Conservation (phyloP, 1,140 invertebrate species). For the Chrysoperla carnea region DNA sequence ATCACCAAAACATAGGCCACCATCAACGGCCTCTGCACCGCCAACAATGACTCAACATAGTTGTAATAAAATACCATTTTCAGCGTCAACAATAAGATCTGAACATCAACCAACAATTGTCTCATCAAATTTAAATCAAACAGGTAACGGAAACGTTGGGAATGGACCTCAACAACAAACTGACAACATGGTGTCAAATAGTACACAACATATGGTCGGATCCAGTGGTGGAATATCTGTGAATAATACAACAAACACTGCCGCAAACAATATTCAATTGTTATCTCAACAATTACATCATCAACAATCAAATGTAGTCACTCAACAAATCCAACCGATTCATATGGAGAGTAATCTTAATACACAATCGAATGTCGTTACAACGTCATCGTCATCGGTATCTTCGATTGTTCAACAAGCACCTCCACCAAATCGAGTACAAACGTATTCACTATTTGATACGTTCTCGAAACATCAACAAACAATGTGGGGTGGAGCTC, state of each 20-base stretch:
- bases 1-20: constrained; percentile 32
- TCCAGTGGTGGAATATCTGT: too few species aligned
- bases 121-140: not conserved
- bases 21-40: constrained; percentile 28
- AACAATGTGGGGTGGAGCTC: constrained; percentile 31
- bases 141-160: too few species aligned
- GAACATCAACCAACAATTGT: constrained; percentile 2
- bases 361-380: too few species aligned
- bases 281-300: not conserved
- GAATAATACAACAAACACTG: too few species aligned
- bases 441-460: constrained; percentile 64
- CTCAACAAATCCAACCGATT: not conserved
- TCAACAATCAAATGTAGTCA: not conserved
- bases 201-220: too few species aligned
- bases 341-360: not conserved
- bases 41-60: constrained; percentile 22
- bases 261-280: too few species aligned
- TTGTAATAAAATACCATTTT: constrained; percentile 20
- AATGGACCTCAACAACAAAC: too few species aligned
- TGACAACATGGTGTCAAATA: too few species aligned
- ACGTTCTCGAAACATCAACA: constrained; percentile 43
- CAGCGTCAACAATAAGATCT: constrained; percentile 4
- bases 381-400: too few species aligned
- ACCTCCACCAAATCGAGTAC: not conserved
- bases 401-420: not conserved